Evolutionary conservation across 2,797 vertebrate species (phyloP).

Genomic region (Hybognathus amarus): DNA sequence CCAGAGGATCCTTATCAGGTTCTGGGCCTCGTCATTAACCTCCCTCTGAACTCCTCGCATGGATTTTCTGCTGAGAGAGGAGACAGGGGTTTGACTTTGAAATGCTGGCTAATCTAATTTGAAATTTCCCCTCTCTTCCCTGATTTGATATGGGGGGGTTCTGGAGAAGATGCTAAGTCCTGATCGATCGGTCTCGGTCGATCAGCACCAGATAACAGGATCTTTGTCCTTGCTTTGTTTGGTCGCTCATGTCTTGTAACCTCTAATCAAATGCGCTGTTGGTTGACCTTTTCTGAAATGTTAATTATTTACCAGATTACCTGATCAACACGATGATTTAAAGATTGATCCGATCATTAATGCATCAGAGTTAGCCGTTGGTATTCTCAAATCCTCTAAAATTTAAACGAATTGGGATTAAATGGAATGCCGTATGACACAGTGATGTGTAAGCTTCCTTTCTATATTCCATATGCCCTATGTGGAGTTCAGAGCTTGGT

Average conservation of each 20-base stretch:
- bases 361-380: background rate
- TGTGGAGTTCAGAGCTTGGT: constrained; percentile 27
- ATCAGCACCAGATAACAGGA: constrained; percentile 54
- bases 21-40: constrained; percentile 63
- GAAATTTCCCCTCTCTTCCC: constrained; percentile 54
- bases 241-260: constrained; percentile 36
- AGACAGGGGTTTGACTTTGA: constrained; percentile 50
- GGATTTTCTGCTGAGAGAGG: constrained; percentile 51
- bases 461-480: background rate
- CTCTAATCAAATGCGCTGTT: constrained; percentile 53
- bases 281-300: constrained; percentile 54
- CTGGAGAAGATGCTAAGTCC: constrained; percentile 58
- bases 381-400: background rate
- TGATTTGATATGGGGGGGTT: constrained; percentile 59
- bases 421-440: background rate
- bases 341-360: constrained; percentile 36
- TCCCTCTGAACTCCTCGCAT: constrained; percentile 65
- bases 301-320: constrained; percentile 53
- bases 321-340: constrained; percentile 41
- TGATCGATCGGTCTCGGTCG: constrained; percentile 54
- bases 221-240: constrained; percentile 58
- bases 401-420: background rate
- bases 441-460: background rate
- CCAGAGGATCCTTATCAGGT: constrained; percentile 60
- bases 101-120: constrained; percentile 65